Conservation (phyloP, 2,797 vertebrate genomes). For the Microtus agrestis region DNA sequence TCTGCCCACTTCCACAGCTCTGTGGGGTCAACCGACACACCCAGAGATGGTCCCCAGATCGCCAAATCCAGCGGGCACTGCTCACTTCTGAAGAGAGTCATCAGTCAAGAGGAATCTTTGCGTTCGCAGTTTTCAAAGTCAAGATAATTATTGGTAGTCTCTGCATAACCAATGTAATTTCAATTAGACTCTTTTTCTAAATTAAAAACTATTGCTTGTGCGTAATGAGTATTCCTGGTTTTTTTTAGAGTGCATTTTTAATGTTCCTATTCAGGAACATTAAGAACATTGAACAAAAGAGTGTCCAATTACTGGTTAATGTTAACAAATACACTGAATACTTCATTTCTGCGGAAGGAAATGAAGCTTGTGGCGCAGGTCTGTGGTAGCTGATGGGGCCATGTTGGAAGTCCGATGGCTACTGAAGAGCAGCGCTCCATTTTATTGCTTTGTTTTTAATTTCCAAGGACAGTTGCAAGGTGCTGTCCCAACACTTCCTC, state of each 20-base stretch:
- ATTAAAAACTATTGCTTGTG: constrained; percentile 83
- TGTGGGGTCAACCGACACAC: constrained; percentile 4
- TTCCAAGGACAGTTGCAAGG: constrained; percentile 43
- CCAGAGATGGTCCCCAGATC: neutral
- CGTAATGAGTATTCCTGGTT: constrained; percentile 60
- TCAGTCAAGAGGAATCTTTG: constrained; percentile 65
- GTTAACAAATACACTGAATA: constrained; percentile 54
- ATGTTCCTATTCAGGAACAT: constrained; percentile 75
- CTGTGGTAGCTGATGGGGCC: neutral
- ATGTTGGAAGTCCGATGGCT: neutral
- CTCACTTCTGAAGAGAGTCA: constrained; percentile 71
- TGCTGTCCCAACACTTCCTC: constrained; percentile 27
- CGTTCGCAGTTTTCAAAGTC: constrained; percentile 63
- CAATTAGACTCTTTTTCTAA: constrained; percentile 81
- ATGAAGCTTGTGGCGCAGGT: neutral
- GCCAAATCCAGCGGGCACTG: constrained; percentile 43
- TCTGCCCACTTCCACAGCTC: neutral
- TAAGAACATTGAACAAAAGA: constrained; percentile 74
- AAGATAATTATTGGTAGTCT: constrained; percentile 69
- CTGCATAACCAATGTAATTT: constrained; percentile 78
- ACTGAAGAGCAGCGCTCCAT: neutral
- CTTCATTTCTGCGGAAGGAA: constrained; percentile 37
- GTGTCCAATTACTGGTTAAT: constrained; percentile 73
- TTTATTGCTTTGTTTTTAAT: neutral
- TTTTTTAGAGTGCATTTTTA: constrained; percentile 75